phyloP scores from a whole-genome alignment of 2,888 invertebrate species.

The Tuta absoluta region DNA sequence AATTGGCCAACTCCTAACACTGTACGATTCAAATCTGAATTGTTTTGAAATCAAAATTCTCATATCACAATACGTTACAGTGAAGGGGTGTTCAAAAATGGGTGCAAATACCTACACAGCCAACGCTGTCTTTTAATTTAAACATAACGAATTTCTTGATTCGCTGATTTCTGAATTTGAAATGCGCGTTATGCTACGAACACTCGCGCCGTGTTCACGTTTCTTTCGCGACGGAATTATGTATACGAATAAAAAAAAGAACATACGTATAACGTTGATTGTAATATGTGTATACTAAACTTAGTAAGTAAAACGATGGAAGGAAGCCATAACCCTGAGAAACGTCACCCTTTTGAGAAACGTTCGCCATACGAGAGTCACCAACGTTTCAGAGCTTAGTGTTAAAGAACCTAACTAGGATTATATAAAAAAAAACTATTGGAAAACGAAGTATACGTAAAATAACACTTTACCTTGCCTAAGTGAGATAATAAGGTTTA shows the following conservation, averaged over 20 bases:
- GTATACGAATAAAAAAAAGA: conserved; percentile 78
- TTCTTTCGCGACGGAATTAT: conserved; percentile 77
- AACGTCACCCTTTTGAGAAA: conserved; percentile 9
- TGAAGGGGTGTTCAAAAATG: conserved; percentile 72
- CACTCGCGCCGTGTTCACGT: conserved; percentile 67
- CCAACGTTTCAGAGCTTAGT: conserved; percentile 70
- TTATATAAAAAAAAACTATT: conserved; percentile 59
- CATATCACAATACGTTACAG: conserved; percentile 62
- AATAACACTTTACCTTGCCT: conserved; percentile 81
- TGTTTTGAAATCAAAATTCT: conserved; percentile 45
- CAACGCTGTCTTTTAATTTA: conserved; percentile 11
- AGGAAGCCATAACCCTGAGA: conserved; percentile 17
- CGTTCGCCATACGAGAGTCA: conserved; percentile 25
- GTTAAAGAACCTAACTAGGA: conserved; percentile 39
- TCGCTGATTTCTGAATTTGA: conserved; percentile 44
- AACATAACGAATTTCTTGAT: conserved; percentile 22
- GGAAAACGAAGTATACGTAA: conserved; percentile 81
- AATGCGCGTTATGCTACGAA: conserved; percentile 47
- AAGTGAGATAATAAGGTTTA: conserved; percentile 79
- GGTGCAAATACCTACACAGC: conserved; percentile 55
- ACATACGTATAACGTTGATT: conserved; percentile 80
- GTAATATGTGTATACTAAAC: conserved; percentile 80
- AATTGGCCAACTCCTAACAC: conserved; percentile 81
- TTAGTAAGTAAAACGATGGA: conserved; percentile 58
- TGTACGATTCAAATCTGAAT: conserved; percentile 69